phyloP scores from a whole-genome alignment of 2,113 vertebrate genomes.

The Aldabrachelys gigantea region DNA sequence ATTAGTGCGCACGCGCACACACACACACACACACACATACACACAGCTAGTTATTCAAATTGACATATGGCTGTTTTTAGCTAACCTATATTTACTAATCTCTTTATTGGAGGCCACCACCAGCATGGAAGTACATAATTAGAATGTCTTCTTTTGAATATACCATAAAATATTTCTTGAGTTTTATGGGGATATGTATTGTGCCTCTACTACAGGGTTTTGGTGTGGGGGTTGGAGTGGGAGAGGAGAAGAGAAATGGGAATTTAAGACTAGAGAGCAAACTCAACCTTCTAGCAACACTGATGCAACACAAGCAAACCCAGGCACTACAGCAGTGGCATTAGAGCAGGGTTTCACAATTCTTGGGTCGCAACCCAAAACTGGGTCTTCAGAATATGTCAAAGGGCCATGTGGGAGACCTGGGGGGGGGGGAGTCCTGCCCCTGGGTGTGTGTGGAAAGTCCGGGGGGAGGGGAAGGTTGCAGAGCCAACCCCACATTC shows the following conservation, averaged over 20 bases:
- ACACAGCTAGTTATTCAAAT: not conserved
- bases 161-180: not conserved
- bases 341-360: not conserved
- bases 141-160: not conserved
- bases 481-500: not conserved
- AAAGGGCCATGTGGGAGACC: not conserved
- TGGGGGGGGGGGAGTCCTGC: not conserved
- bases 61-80: not conserved
- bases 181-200: not conserved
- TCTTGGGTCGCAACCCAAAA: not conserved
- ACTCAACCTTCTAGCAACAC: not conserved
- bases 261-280: not conserved
- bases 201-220: not conserved
- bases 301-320: not conserved
- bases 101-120: not conserved
- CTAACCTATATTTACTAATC: not conserved
- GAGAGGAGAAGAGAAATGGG: not conserved
- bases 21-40: too few relatives aligned
- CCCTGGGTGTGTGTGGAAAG: not conserved
- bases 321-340: accelerated
- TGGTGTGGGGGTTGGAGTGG: not conserved
- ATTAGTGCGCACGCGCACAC: not conserved
- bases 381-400: not conserved
- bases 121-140: not conserved
- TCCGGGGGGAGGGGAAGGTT: not conserved